phyloP scores from a whole-genome alignment of 2,113 vertebrate species.

The Podarcis raffonei region DNA sequence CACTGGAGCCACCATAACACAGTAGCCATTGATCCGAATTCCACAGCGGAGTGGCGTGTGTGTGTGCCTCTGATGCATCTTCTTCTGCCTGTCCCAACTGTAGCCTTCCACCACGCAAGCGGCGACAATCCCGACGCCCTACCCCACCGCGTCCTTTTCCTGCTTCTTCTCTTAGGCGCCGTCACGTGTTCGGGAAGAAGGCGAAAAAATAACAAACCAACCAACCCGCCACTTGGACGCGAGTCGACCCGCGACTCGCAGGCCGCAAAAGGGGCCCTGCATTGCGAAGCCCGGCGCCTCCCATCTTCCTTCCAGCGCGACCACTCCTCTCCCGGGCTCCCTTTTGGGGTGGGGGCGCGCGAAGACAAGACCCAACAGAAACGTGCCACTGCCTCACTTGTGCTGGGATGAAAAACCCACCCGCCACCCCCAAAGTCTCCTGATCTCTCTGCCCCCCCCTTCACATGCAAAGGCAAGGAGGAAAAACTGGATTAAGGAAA shows the following conservation, averaged over 20 bases:
- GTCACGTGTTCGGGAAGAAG: neutral
- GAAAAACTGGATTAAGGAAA: neutral
- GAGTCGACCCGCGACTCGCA: neutral
- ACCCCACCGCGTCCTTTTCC: neutral
- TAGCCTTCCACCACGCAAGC: too few species aligned
- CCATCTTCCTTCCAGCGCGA: neutral
- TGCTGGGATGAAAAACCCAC: neutral
- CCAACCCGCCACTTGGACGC: neutral
- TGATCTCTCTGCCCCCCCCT: neutral
- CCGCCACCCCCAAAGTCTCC: neutral
- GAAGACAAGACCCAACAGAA: slow-evolving; percentile 11
- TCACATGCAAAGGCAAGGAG: too few species aligned
- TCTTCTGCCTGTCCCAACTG: neutral
- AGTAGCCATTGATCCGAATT: too few species aligned
- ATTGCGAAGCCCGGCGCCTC: slow-evolving; percentile 32
- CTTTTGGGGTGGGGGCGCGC: slow-evolving; percentile 27
- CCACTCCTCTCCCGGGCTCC: slow-evolving; percentile 39
- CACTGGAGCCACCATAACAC: too few species aligned
- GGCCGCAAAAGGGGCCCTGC: neutral
- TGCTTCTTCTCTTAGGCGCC: neutral
- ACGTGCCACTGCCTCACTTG: slow-evolving; percentile 51
- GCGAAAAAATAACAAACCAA: neutral
- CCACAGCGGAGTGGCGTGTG: too few species aligned
- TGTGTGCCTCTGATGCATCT: neutral
- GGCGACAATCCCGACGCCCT: neutral